Percentiles rank a stretch among this genome's conserved stretches.
phyloP scores from a whole-genome alignment of 1,140 invertebrate genomes.

The Scaptomyza graminum region DNA sequence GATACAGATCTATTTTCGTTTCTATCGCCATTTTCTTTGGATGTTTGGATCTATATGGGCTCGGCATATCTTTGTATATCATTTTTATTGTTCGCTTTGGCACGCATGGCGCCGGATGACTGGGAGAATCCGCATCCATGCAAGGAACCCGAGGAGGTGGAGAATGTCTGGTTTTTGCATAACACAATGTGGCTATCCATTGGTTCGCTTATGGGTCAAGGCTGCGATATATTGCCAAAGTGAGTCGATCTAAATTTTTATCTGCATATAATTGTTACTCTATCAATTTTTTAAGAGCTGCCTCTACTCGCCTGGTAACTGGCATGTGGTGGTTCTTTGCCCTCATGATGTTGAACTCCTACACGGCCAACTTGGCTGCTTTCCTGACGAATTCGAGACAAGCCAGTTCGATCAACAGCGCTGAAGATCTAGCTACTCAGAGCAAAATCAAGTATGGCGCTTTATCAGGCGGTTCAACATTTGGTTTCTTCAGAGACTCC shows the following conservation, averaged over 20 bases:
- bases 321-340: conserved; percentile 99
- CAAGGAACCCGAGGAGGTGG: conserved; percentile 90
- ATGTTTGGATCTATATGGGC: conserved; percentile 97
- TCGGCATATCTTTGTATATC: conserved; percentile 94
- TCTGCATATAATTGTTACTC: conserved; percentile 48
- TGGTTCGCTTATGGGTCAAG: conserved; percentile 92
- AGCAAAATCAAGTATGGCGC: conserved; percentile 95
- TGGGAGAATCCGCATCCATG: conserved; percentile 96
- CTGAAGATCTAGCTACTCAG: conserved; percentile 95
- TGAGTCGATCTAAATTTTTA: conserved; percentile 78
- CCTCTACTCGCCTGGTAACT: conserved; percentile 91
- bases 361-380: conserved; percentile 97
- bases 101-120: conserved; percentile 92
- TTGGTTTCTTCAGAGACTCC: conserved; percentile 87
- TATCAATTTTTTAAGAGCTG: conserved; percentile 87
- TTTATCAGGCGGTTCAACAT: conserved; percentile 89
- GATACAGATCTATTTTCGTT: conserved; percentile 93
- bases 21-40: conserved; percentile 92
- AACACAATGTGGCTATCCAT: conserved; percentile 92
- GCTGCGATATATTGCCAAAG: conserved; percentile 90
- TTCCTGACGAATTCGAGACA: conserved; percentile 95
- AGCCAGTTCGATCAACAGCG: conserved; percentile 92
- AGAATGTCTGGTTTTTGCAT: conserved; percentile 91
- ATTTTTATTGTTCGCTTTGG: conserved; percentile 90
- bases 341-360: conserved; percentile 97